These are phyloP conservation scores for Thamnaconus septentrionalis DNA, from an alignment of 2,113 vertebrate species.

Conservation along the genomic window DNA sequence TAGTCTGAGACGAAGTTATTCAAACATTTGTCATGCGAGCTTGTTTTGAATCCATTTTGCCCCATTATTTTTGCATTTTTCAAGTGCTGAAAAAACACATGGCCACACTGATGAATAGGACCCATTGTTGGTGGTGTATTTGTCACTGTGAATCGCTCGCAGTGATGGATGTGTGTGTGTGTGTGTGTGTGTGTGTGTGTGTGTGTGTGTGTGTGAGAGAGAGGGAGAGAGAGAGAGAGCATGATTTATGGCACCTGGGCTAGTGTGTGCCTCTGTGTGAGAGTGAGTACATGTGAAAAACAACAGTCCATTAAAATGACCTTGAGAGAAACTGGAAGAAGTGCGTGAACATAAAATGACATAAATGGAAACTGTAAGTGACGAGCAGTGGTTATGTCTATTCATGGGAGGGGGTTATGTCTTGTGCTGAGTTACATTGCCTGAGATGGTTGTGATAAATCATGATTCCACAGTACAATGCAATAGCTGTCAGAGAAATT, in stretches of 20 bases:
- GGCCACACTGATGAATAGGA: constrained; percentile 60
- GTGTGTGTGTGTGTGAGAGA: constrained; percentile 31
- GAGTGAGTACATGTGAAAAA: constrained; percentile 22
- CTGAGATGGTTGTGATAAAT: too few relatives aligned
- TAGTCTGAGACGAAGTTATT: constrained; percentile 28
- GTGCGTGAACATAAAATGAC: constrained; percentile 27
- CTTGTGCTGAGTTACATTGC: background rate
- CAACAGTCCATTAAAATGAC: constrained; percentile 56
- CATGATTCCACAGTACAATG: too few relatives aligned
- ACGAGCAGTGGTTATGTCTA: constrained; percentile 17
- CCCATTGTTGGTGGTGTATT: constrained; percentile 60
- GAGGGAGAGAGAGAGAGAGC: constrained; percentile 43
- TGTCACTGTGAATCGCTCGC: constrained; percentile 49
- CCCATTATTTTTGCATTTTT: constrained; percentile 47
- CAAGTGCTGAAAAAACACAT: constrained; percentile 35
- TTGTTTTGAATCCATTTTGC: constrained; percentile 43
- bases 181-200: constrained; percentile 19
- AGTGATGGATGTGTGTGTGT: constrained; percentile 56
- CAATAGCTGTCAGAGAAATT: too few relatives aligned
- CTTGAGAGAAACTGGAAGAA: constrained; percentile 48
- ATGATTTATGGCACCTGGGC: constrained; percentile 2
- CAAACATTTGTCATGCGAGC: constrained; percentile 39
- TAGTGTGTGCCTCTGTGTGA: constrained; percentile 27
- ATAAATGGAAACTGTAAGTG: constrained; percentile 30
- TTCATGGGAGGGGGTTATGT: constrained; percentile 4